A percentile compares a stretch with the other conserved stretches of the same genome.
phyloP scores from a whole-genome alignment of 2,797 vertebrate species.

The Clamator glandarius region DNA sequence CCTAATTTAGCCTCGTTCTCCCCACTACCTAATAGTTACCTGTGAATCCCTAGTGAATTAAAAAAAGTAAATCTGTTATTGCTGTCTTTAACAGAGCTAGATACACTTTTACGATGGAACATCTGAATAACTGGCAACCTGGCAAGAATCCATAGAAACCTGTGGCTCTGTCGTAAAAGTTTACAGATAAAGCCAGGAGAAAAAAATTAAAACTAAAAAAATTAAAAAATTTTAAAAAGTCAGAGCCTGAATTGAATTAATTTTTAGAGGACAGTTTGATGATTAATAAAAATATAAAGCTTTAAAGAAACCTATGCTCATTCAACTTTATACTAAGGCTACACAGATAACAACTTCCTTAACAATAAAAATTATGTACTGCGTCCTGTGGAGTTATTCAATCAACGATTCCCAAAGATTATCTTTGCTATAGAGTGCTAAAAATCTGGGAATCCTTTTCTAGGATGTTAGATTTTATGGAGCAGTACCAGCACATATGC shows the following conservation, averaged over 20 bases:
- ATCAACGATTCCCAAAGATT: conserved; percentile 22
- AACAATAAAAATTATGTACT: conserved; percentile 51
- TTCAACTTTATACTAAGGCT: not conserved
- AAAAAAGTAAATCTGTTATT: not conserved
- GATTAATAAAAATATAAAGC: not conserved
- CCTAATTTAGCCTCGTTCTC: not conserved
- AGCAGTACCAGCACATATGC: conserved; percentile 34
- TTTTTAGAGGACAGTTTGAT: not conserved
- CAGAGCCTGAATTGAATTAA: not conserved
- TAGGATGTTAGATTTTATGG: conserved; percentile 40
- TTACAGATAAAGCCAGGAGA: not conserved
- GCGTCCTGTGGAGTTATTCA: not conserved
- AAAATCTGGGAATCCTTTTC: not conserved
- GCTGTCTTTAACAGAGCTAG: not conserved
- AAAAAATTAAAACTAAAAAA: too few species aligned
- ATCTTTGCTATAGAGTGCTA: not conserved
- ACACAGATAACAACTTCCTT: not conserved
- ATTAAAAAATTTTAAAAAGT: too few species aligned
- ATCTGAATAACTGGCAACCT: not conserved
- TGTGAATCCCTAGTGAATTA: not conserved
- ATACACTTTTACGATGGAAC: not conserved
- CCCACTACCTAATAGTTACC: not conserved
- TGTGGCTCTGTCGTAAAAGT: not conserved
- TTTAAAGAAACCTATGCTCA: not conserved
- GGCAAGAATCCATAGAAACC: not conserved